Base-by-base conservation (phyloP, 2,888 invertebrate genomes). In the Pseudococcus longispinus region DNA sequence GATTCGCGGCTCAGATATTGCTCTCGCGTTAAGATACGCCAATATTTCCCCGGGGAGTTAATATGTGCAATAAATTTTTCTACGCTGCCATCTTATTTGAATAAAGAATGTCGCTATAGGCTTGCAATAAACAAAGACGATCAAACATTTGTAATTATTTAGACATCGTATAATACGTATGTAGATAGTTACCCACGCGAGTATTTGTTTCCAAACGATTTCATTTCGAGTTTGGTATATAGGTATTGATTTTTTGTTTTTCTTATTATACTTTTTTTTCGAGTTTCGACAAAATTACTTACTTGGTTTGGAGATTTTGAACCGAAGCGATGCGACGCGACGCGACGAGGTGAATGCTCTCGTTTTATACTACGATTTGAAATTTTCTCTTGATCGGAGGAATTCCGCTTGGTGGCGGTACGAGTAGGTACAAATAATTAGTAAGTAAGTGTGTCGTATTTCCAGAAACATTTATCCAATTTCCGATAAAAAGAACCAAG, bases 31-130 rank as follows among this genome's bases (percentile, higher is more conserved):
- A 32, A 70, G 70, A 70, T 70, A 29, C 70, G 15, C 29, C 29
- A 70, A 29, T 70, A 70, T 70, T 70, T 70, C 70, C 70, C 70
- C 29, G 70, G 70, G 70, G 70, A 70, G 18, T 70, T 29, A 15
- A 70, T 70, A 32, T 70, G 32, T 70, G 70, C 70, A 32, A 70
- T 70, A 29, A 70, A 70, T 70, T 70, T 70, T 70, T 70, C 70
- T 32, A 18, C 32, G 29, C 18, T 70, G 70, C 32, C 29, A 70
- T 37, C 70, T 70, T 70, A 70, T 70, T 70, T 70, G 70, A 70
- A 70, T 70, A 70, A 29, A 18, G 18, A 70, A 29, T 18, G 70
- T 32, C 13, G 70, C 29, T 70, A 70, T 70, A 70, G 70, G 70
- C 70, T 70, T 32, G 70, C 32, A 70, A 29, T 32, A 70, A 70